A percentile compares a stretch with the other conserved stretches of the same genome.
These are phyloP conservation scores for Gadus chalcogrammus DNA, from an alignment of 2,113 vertebrate species.

Conservation along the genomic window DNA sequence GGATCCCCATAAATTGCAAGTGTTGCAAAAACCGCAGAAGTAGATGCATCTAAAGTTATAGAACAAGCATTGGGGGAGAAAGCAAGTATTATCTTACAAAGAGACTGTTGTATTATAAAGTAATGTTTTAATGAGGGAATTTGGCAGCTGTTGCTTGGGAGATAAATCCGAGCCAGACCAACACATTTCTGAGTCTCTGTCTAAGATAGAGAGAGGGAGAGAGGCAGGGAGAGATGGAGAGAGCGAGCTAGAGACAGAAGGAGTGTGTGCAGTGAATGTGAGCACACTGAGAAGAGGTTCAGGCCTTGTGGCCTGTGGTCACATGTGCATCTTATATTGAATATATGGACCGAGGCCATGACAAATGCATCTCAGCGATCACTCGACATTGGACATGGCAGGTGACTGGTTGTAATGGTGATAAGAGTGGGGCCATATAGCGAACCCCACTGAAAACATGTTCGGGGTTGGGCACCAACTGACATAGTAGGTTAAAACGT, in stretches of 20 bases:
- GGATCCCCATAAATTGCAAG: neutral
- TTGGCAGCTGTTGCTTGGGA: constrained; percentile 13
- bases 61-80: neutral
- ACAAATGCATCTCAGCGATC: too few species aligned
- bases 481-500: constrained; percentile 31
- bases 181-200: constrained; percentile 7
- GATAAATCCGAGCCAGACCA: constrained; percentile 10
- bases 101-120: neutral
- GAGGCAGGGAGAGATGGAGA: too few species aligned
- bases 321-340: too few species aligned
- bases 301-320: constrained; percentile 1
- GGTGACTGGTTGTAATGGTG: neutral
- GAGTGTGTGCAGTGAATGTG: too few species aligned
- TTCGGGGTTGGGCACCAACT: constrained; percentile 44
- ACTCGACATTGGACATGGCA: neutral
- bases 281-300: constrained; percentile 24
- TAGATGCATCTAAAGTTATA: neutral
- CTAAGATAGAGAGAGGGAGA: constrained; percentile 8
- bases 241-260: too few species aligned
- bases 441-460: constrained; percentile 1
- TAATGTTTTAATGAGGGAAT: constrained; percentile 7
- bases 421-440: neutral
- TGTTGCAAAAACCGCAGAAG: constrained; percentile 3
- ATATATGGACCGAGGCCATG: too few species aligned
- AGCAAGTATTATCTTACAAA: neutral